Evolutionary conservation across 2,113 vertebrate species (phyloP).

Genomic region (Sclerurus mexicanus): DNA sequence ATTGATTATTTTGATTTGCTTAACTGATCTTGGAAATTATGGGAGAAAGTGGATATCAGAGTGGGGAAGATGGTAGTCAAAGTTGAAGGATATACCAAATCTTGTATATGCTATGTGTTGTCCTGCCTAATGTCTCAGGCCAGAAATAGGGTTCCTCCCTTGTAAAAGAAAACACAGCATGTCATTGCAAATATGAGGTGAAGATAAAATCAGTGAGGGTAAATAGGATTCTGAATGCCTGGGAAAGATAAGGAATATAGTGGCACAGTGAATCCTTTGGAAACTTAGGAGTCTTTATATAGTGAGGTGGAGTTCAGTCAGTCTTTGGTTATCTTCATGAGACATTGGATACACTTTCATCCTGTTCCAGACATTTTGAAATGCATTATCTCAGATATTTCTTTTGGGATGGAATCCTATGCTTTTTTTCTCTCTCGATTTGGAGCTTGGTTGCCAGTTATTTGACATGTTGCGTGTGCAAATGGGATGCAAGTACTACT

Average conservation of each 20-base stretch:
- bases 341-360: not conserved
- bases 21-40: slow-evolving; percentile 59
- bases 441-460: not conserved
- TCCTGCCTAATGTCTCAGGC: not conserved
- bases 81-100: not conserved
- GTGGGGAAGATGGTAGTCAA: not conserved
- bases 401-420: not conserved
- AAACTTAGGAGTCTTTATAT: not conserved
- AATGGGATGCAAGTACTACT: not conserved
- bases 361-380: not conserved
- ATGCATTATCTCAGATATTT: not conserved
- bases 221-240: not conserved
- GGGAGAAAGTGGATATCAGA: not conserved
- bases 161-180: not conserved
- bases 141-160: not conserved
- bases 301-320: not conserved
- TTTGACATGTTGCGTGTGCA: not conserved
- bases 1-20: slow-evolving; percentile 70
- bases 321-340: not conserved
- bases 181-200: not conserved
- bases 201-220: not conserved
- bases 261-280: not conserved
- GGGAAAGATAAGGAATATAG: not conserved
- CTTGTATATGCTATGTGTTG: not conserved
- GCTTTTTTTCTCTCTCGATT: not conserved